phyloP scores from a whole-genome alignment of 2,888 invertebrate genomes.

The Teleiodes luculella region DNA sequence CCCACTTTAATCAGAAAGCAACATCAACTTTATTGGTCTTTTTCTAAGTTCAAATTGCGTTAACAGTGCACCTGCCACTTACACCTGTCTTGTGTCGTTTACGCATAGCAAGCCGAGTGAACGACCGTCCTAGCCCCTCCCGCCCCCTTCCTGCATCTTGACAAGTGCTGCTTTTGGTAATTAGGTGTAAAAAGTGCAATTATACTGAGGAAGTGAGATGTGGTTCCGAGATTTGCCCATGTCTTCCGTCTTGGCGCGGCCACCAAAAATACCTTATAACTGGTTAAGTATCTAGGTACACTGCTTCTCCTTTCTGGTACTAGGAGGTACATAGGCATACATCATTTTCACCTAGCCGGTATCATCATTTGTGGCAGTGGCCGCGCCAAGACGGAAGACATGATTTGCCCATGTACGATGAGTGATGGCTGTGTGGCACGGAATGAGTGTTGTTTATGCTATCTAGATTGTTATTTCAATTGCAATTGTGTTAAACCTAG shows the following conservation, averaged over 20 bases:
- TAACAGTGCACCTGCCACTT: conserved; percentile 30
- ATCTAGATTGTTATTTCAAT: background rate
- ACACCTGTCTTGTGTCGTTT: conserved; percentile 34
- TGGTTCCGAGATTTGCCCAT: conserved; percentile 8
- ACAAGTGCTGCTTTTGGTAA: conserved; percentile 62
- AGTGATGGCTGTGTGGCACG: background rate
- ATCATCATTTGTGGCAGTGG: no score
- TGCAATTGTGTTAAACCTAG: background rate
- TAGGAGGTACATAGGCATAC: no score
- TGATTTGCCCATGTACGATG: no score
- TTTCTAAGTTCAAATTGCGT: conserved; percentile 31
- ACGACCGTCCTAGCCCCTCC: conserved; percentile 71
- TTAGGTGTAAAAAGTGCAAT: conserved; percentile 57
- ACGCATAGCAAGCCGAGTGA: conserved; percentile 55
- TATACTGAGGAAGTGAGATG: conserved; percentile 26
- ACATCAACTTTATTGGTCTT: conserved; percentile 34
- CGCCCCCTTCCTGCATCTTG: conserved; percentile 30
- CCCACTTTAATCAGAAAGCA: conserved; percentile 48
- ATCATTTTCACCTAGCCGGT: no score
- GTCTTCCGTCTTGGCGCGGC: no score
- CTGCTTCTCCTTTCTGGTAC: no score
- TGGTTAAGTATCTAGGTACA: no score
- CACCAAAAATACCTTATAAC: no score
- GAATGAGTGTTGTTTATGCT: background rate
- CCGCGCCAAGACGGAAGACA: no score